Base-by-base conservation (phyloP, 2,113 vertebrate species). In the Parus major region DNA sequence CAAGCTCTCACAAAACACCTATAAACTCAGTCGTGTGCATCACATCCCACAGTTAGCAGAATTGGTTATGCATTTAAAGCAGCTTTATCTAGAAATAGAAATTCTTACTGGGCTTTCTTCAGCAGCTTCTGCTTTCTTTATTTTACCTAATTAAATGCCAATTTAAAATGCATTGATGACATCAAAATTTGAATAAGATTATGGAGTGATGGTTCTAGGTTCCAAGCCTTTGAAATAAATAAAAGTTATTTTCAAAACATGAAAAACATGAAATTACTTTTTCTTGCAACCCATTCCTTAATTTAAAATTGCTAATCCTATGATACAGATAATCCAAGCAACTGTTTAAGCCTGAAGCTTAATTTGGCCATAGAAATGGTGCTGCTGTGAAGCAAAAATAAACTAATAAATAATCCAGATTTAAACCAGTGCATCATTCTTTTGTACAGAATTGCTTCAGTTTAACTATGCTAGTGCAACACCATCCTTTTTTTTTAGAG, bases 121-220 rank as follows among this genome's bases (percentile, higher is more conserved):
- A 93, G 42, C 79, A 88, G 52, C 85, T 90, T 83, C 68, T 90
- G 59, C 53, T 92, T 88, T 81, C 68, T 47, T 93, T 94, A 70
- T 95, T 94, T 92, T 83, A 88, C 82, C 70, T 85, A 77, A 86
- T 93, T 92, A 87, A 85, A 90, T 87, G n/a, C 70, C 46, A 66
- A 88, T 91, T 90, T 79, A 70, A 93, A 91, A 92, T 88, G 64
- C 50, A 77, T 22, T 93, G 81, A 91, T 0, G 8, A 70, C 64
- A 88, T 88, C 70, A 92, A 76, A 9, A 57, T 87, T 96, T 81
- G 42, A 59, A 68, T 80, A 55, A 88, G 42, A 93, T 88, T 76
- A 90, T 66, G 61, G 68, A n/a, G 8, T 80, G 75, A 82, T 77
- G 42, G 61, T 92, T 95, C 75, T 82, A 71, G 35, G 39, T 92